Percentiles rank a stretch among this genome's conserved stretches.
Conservation (phyloP, 1,140 invertebrate genomes). For the Drosophila ercepeae region DNA sequence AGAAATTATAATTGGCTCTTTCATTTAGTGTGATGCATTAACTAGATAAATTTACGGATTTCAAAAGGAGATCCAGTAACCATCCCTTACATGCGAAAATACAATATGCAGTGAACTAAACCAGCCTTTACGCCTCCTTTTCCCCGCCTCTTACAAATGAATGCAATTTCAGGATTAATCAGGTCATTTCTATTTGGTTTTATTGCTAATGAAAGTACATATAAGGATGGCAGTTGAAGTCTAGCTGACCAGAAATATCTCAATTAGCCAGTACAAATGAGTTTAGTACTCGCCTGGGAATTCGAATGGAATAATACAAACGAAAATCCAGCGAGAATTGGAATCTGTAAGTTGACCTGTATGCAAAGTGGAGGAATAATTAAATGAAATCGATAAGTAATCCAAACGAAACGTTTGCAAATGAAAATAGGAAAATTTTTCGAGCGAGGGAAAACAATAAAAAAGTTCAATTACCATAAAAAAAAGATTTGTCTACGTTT, state of each 20-base stretch:
- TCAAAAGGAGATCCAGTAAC: neutral
- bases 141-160: neutral
- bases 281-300: conserved; percentile 78
- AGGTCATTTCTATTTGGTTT: conserved; percentile 54
- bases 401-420: conserved; percentile 20
- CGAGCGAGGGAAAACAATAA: conserved; percentile 22
- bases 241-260: conserved; percentile 58
- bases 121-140: neutral
- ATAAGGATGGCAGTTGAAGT: conserved; percentile 42
- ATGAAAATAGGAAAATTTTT: conserved; percentile 37
- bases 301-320: conserved; percentile 1
- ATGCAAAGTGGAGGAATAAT: conserved; percentile 58
- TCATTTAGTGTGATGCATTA: too few relatives aligned
- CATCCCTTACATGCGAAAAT: too few relatives aligned
- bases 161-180: conserved; percentile 49
- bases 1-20: too few relatives aligned
- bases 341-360: conserved; percentile 6
- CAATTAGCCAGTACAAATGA: conserved; percentile 79
- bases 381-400: conserved; percentile 77
- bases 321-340: neutral
- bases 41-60: too few relatives aligned
- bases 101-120: neutral
- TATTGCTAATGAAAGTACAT: conserved; percentile 77
- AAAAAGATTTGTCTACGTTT: conserved; percentile 76
- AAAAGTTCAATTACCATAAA: conserved; percentile 79